Percentiles rank a stretch among this genome's conserved stretches.
phyloP scores from a whole-genome alignment of 2,888 invertebrate species.

The Carterocephalus palaemon region DNA sequence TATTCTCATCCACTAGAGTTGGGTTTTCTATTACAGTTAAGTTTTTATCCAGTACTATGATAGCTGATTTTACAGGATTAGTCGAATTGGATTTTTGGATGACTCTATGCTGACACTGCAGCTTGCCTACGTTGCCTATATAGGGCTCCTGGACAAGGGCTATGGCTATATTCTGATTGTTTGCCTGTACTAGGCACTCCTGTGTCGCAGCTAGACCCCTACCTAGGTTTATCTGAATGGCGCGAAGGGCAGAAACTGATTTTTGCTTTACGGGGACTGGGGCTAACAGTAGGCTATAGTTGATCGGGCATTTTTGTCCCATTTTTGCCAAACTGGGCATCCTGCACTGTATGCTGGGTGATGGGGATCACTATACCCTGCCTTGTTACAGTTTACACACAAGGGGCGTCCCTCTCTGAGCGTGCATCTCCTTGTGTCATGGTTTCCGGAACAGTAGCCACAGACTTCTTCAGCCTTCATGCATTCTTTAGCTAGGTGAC shows the following conservation, averaged over 20 bases:
- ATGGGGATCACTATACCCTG: neutral
- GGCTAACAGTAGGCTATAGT: no score
- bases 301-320: slow-evolving; percentile 9
- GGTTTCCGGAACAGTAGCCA: slow-evolving; percentile 1
- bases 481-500: neutral
- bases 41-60: neutral
- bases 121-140: neutral
- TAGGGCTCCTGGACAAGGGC: neutral
- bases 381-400: neutral
- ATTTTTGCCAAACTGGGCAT: slow-evolving; percentile 5
- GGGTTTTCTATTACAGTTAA: neutral
- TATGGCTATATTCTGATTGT: neutral
- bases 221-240: neutral
- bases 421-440: slow-evolving; percentile 7
- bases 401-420: neutral
- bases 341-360: slow-evolving; percentile 11
- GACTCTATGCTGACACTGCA: neutral
- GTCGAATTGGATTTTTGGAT: neutral
- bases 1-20: neutral
- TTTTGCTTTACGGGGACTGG: neutral
- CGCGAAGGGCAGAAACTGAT: neutral
- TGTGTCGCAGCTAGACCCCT: neutral
- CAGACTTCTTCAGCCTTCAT: neutral
- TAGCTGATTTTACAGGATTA: neutral
- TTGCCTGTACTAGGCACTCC: neutral